Percentiles rank a stretch among this genome's conserved stretches.
These are phyloP conservation scores for Podargus strigoides DNA, from an alignment of 2,797 vertebrate species.

Conservation along the genomic window DNA sequence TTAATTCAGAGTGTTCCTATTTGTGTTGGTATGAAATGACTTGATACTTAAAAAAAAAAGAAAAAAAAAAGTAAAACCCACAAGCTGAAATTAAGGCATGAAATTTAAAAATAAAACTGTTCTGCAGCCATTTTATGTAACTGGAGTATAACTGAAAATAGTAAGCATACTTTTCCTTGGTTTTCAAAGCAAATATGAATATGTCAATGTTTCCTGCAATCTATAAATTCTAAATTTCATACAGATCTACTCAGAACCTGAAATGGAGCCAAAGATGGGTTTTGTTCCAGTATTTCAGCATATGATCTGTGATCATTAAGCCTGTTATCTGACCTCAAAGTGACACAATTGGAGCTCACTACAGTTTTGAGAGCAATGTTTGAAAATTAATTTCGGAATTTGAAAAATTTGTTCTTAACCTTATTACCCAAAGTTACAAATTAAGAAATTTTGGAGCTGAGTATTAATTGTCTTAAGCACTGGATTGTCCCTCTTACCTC, in stretches of 20 bases:
- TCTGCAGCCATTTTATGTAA: background rate
- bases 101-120: background rate
- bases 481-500: background rate
- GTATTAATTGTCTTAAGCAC: background rate
- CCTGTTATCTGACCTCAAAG: background rate
- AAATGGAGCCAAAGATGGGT: background rate
- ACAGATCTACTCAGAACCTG: background rate
- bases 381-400: background rate
- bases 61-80: background rate
- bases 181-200: background rate
- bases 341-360: background rate
- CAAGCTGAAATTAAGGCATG: background rate
- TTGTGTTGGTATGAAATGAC: background rate
- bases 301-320: background rate
- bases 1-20: background rate
- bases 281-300: background rate
- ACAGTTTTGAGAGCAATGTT: background rate
- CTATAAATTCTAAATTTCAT: background rate
- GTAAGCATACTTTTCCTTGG: background rate
- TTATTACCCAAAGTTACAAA: background rate
- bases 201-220: background rate
- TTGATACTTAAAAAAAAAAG: background rate
- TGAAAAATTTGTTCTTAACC: background rate
- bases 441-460: background rate
- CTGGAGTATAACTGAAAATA: background rate